Evolutionary conservation across 2,888 invertebrate genomes (phyloP).

Genomic region (Neria commutata): DNA sequence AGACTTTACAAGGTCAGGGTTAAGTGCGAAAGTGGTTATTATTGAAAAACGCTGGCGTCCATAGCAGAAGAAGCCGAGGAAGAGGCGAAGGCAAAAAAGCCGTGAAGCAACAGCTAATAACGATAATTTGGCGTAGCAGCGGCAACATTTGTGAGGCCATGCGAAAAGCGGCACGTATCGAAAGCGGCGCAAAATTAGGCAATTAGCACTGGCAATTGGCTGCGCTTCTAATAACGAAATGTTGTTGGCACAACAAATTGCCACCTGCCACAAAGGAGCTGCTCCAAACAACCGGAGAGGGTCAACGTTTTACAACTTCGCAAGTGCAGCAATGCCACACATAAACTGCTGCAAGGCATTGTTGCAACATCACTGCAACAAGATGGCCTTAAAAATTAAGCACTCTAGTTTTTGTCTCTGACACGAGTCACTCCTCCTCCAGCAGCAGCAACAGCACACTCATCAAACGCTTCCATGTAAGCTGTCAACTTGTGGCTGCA

Average conservation of each 20-base stretch:
- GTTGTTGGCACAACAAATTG: neutral
- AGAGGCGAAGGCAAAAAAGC: too few species aligned
- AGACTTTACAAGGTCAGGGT: neutral
- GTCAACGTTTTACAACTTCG: neutral
- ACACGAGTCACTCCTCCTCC: neutral
- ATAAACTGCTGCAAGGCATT: conserved; percentile 28
- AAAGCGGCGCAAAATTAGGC: neutral
- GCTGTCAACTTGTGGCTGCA: conserved; percentile 57
- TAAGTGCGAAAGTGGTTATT: conserved; percentile 4
- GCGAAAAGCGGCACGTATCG: neutral
- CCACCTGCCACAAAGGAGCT: neutral
- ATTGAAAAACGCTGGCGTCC: too few species aligned
- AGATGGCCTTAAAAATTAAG: conserved; percentile 40
- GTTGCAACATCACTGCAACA: conserved; percentile 40
- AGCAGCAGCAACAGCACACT: conserved; percentile 38
- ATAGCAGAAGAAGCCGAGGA: too few species aligned
- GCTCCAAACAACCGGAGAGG: neutral
- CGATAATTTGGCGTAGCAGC: too few species aligned
- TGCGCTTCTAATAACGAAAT: neutral
- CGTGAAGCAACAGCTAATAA: too few species aligned
- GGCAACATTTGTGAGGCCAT: neutral
- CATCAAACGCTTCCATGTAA: conserved; percentile 61
- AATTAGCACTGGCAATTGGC: neutral
- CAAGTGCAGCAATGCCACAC: conserved; percentile 2
- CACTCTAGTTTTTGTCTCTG: neutral